Percentiles rank a stretch among this genome's conserved stretches.
These are phyloP conservation scores for Calliopum simillimum DNA, from an alignment of 2,888 invertebrate genomes.

Conservation along the genomic window DNA sequence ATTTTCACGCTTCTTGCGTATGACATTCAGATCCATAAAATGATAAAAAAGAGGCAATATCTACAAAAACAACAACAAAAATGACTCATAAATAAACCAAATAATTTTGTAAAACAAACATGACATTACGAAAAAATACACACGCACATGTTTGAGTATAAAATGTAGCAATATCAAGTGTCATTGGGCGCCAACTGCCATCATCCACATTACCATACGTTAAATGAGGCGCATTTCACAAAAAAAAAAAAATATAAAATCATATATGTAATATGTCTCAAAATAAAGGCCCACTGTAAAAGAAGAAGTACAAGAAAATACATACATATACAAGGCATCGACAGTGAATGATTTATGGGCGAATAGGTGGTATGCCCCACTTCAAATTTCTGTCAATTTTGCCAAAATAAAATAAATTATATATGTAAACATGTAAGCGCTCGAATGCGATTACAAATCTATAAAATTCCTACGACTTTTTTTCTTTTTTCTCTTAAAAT, in stretches of 20 bases:
- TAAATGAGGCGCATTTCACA: not conserved
- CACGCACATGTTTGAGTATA: not conserved
- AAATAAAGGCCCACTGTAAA: no score
- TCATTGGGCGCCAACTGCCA: constrained; percentile 1
- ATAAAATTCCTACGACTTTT: no score
- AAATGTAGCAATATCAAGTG: not conserved
- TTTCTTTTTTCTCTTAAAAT: no score
- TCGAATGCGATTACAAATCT: no score
- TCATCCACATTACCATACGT: not conserved
- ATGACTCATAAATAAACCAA: constrained; percentile 6
- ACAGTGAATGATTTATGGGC: constrained; percentile 13
- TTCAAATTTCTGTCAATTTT: no score
- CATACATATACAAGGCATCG: not conserved
- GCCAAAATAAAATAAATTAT: no score
- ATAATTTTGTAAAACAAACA: not conserved
- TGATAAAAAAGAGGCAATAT: not conserved
- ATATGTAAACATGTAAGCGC: no score
- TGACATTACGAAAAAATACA: not conserved
- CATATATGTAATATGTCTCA: not conserved
- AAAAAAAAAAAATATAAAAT: not conserved
- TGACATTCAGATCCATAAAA: constrained; percentile 20
- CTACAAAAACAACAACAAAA: not conserved
- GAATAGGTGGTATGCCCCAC: no score
- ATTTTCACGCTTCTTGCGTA: constrained; percentile 21
- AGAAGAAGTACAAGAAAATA: no score